These are phyloP conservation scores for Acromyrmex charruanus DNA, from an alignment of 1,140 invertebrate species.

Conservation along the genomic window DNA sequence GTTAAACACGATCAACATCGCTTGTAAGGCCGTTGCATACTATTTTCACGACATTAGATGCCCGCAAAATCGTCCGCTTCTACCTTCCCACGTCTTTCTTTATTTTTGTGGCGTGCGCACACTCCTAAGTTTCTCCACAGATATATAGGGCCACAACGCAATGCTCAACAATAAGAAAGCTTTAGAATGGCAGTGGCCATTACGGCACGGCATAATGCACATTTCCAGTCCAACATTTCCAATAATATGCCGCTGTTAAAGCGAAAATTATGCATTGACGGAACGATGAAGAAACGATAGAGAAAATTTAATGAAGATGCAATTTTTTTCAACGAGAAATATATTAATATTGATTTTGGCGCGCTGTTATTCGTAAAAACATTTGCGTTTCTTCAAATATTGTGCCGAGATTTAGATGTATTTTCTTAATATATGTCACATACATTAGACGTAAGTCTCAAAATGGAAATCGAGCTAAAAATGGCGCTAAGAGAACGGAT, in stretches of 20 bases:
- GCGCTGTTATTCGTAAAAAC: background rate
- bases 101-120: constrained; percentile 19
- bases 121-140: constrained; percentile 56
- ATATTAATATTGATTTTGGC: constrained; percentile 4
- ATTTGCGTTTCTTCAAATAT: background rate
- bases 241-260: constrained; percentile 51
- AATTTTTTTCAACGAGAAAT: constrained; percentile 29
- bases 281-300: constrained; percentile 45
- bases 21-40: constrained; percentile 17
- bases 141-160: constrained; percentile 56
- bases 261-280: constrained; percentile 65
- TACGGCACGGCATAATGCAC: constrained; percentile 45
- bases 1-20: constrained; percentile 52
- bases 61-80: constrained; percentile 52
- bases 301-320: constrained; percentile 43
- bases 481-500: constrained; percentile 46
- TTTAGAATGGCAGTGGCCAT: constrained; percentile 59
- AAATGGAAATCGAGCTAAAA: constrained; percentile 53
- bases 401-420: background rate
- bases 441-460: constrained; percentile 39
- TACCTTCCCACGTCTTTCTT: background rate
- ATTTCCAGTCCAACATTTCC: constrained; percentile 50
- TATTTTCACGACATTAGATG: constrained; percentile 49
- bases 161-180: constrained; percentile 58
- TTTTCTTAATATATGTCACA: constrained; percentile 5